Evolutionary conservation across 2,888 invertebrate genomes (phyloP).

Genomic region (Erannis defoliaria): DNA sequence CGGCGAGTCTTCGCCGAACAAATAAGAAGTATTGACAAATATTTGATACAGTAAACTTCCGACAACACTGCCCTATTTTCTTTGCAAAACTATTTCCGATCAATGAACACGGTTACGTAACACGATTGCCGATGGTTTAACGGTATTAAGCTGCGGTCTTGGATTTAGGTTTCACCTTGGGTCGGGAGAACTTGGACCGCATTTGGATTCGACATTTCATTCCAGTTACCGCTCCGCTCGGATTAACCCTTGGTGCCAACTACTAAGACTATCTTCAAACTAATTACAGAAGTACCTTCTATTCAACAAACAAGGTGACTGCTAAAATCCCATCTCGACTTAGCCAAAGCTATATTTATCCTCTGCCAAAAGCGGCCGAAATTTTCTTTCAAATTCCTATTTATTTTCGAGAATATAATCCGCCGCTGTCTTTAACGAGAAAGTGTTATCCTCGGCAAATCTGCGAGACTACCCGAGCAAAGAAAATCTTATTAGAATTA

Average conservation of each 20-base stretch:
- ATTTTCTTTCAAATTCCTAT: conserved; percentile 20
- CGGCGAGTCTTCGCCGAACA: conserved; percentile 32
- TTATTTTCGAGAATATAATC: conserved; percentile 27
- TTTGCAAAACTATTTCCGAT: conserved; percentile 41
- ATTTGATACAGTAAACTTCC: conserved; percentile 36
- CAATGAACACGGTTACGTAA: conserved; percentile 44
- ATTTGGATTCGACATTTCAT: conserved; percentile 53
- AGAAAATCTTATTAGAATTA: conserved; percentile 62
- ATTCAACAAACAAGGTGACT: conserved; percentile 27
- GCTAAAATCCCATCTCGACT: conserved; percentile 5
- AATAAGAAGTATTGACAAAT: conserved; percentile 38
- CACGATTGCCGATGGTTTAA: conserved; percentile 60
- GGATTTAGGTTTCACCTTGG: conserved; percentile 58
- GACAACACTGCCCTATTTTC: conserved; percentile 29
- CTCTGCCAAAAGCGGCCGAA: neutral
- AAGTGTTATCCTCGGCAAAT: conserved; percentile 44
- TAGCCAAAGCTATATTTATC: conserved; percentile 11
- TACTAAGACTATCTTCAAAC: conserved; percentile 52
- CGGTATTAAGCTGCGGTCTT: conserved; percentile 58
- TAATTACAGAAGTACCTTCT: conserved; percentile 49
- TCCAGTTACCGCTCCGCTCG: conserved; percentile 52
- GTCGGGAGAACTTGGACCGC: conserved; percentile 57
- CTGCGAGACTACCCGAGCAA: conserved; percentile 48
- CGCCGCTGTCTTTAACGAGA: conserved; percentile 31
- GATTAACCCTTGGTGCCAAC: conserved; percentile 62